Evolutionary conservation across 1,140 invertebrate genomes (phyloP).

Genomic region (Drosophila kurseongensis): DNA sequence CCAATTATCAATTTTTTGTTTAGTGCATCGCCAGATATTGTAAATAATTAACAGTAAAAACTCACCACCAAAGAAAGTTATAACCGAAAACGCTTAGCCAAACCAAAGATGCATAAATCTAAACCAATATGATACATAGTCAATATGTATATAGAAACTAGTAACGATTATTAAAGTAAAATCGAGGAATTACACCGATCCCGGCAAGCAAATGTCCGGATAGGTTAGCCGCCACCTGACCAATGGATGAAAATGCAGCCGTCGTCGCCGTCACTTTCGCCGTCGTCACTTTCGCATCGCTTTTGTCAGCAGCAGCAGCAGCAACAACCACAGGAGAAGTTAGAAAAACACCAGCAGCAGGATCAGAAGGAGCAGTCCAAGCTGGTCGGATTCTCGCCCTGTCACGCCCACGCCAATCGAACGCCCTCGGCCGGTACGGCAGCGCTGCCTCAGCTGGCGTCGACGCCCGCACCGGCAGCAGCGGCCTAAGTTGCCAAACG

Average conservation of each 20-base stretch:
- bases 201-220: constrained; percentile 81
- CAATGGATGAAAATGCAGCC: constrained; percentile 84
- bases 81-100: constrained; percentile 34
- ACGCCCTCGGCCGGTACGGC: constrained; percentile 37
- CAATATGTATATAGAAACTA: constrained; percentile 62
- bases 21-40: constrained; percentile 72
- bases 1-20: constrained; percentile 33
- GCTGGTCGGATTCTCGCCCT: constrained; percentile 33
- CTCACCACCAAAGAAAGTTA: constrained; percentile 68
- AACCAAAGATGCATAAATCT: constrained; percentile 43
- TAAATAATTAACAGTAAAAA: constrained; percentile 74
- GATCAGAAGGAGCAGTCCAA: constrained; percentile 32
- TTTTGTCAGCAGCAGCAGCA: constrained; percentile 60
- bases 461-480: constrained; percentile 53
- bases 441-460: constrained; percentile 44
- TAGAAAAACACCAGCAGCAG: constrained; percentile 37
- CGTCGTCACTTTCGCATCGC: constrained; percentile 81
- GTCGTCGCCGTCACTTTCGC: constrained; percentile 82
- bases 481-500: constrained; percentile 55
- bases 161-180: constrained; percentile 29
- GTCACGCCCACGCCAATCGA: constrained; percentile 47
- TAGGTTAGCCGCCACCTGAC: constrained; percentile 71
- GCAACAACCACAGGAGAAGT: constrained; percentile 24
- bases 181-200: constrained; percentile 30
- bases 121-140: constrained; percentile 60